These are phyloP conservation scores for Batillaria attramentaria DNA, from an alignment of 1,140 invertebrate species.

Conservation along the genomic window DNA sequence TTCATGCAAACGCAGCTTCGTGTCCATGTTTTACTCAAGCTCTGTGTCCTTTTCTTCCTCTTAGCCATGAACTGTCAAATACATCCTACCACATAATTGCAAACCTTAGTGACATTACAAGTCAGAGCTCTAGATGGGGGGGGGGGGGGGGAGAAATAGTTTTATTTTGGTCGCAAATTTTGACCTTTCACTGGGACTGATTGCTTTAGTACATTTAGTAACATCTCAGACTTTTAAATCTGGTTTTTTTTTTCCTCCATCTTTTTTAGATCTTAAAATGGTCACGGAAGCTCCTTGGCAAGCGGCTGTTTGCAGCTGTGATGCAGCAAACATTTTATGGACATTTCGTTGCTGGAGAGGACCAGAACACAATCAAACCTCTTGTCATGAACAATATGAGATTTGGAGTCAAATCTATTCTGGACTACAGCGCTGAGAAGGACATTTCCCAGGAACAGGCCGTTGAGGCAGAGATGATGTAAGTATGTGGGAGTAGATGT, in stretches of 20 bases:
- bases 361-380: conserved; percentile 76
- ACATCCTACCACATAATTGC: not conserved
- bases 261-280: conserved; percentile 89
- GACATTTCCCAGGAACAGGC: conserved; percentile 87
- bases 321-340: conserved; percentile 98
- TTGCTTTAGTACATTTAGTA: not conserved
- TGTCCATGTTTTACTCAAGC: not conserved
- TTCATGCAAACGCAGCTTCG: not conserved
- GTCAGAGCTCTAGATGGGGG: not conserved
- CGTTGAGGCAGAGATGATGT: conserved; percentile 92
- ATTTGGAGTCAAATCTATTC: conserved; percentile 98
- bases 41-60: not conserved
- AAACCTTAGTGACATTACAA: not conserved
- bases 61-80: no score
- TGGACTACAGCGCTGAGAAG: conserved; percentile 99
- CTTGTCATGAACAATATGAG: conserved; percentile 81
- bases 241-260: not conserved
- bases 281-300: conserved; percentile 85
- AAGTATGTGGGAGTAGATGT: conserved; percentile 75
- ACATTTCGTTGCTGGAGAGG: conserved; percentile 87
- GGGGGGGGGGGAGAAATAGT: not conserved
- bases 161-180: no score
- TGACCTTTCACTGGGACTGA: not conserved
- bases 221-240: not conserved
- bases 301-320: conserved; percentile 85